Evolutionary conservation across 2,797 vertebrate genomes (phyloP).

Genomic region (Gila robusta): DNA sequence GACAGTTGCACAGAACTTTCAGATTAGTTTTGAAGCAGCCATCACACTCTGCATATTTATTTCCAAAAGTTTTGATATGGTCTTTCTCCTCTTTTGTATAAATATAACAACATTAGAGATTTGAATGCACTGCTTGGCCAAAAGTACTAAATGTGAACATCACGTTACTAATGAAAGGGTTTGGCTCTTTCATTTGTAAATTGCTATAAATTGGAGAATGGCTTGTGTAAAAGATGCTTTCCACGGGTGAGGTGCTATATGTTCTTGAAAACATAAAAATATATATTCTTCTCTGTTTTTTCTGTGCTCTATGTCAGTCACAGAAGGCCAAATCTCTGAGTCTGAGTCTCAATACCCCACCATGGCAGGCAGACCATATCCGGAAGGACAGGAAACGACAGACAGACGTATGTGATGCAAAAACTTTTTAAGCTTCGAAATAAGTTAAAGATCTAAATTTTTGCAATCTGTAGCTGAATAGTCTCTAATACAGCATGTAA

Average conservation of each 20-base stretch:
- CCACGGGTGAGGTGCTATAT: slow-evolving; percentile 48
- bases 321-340: slow-evolving; percentile 40
- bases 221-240: slow-evolving; percentile 5
- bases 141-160: not conserved
- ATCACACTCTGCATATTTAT: not conserved
- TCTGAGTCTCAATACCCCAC: slow-evolving; percentile 45
- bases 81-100: not conserved
- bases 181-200: not conserved
- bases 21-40: not conserved
- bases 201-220: slow-evolving; percentile 47
- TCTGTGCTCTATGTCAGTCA: slow-evolving; percentile 58
- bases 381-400: slow-evolving; percentile 19
- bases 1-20: not conserved
- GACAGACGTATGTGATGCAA: slow-evolving; percentile 38
- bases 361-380: slow-evolving; percentile 43
- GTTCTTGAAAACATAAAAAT: slow-evolving; percentile 56
- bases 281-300: slow-evolving; percentile 29
- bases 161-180: not conserved
- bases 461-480: not conserved
- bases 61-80: not conserved
- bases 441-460: not conserved
- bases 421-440: not conserved
- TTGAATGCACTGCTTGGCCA: not conserved
- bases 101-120: not conserved
- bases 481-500: not conserved